Evolutionary conservation across 2,888 invertebrate genomes (phyloP).

Genomic region (Metallyticus violacea): DNA sequence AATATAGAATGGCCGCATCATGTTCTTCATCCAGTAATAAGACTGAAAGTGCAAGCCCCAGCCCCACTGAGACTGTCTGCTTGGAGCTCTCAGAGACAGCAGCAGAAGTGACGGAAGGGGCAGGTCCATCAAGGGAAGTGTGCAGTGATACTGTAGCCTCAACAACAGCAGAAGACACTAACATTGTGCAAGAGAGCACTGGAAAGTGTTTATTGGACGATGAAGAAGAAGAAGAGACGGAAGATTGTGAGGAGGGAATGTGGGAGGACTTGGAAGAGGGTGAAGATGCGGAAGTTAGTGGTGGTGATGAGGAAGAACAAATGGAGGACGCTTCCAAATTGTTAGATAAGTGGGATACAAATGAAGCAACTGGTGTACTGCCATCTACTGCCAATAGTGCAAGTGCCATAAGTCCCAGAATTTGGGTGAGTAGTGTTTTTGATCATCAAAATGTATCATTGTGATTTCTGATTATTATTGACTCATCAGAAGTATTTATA

Average conservation of each 20-base stretch:
- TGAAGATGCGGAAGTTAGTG: constrained; percentile 39
- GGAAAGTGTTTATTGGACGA: constrained; percentile 19
- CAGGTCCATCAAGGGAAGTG: constrained; percentile 29
- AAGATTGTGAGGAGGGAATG: constrained; percentile 38
- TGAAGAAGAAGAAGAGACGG: constrained; percentile 21
- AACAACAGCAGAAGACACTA: neutral
- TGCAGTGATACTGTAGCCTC: constrained; percentile 9
- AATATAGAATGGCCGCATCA: constrained; percentile 49
- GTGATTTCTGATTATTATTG: no score
- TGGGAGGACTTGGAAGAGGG: constrained; percentile 49
- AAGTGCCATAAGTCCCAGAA: constrained; percentile 24
- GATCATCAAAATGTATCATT: no score
- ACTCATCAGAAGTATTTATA: no score
- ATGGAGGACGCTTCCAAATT: neutral
- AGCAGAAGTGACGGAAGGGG: constrained; percentile 20
- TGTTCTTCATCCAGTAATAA: constrained; percentile 44
- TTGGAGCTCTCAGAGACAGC: constrained; percentile 37
- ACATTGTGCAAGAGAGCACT: neutral
- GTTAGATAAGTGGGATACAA: neutral
- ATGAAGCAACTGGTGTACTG: neutral
- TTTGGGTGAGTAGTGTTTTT: constrained; percentile 6
- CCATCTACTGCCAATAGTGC: constrained; percentile 14
- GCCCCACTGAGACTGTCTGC: constrained; percentile 47
- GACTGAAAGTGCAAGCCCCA: constrained; percentile 47
- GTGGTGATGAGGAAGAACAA: constrained; percentile 25